Base-by-base conservation (phyloP, 2,113 vertebrate species). In the Coregonus clupeaformis region DNA sequence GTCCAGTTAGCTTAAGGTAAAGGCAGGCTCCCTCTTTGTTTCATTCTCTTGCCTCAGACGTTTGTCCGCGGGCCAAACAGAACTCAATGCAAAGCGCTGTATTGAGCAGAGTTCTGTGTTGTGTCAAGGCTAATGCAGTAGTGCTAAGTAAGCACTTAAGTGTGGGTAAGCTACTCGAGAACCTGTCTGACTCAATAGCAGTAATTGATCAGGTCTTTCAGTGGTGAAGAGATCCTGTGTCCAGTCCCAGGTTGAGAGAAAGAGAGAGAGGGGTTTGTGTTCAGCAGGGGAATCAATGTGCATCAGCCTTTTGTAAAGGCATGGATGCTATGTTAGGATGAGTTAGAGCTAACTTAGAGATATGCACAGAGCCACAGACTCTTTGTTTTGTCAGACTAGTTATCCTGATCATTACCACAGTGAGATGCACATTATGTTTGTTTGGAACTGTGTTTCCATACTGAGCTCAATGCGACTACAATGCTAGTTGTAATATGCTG, bases 151-250 rank as follows among this genome's bases (percentile, higher is more conserved):
- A 66, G 65, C 79, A 77, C 16, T 73, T 59, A 79, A n/a, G 24
- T 60, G 65, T 42, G 9, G 36, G 36, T 42, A 42, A 42, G 36
- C 9, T 42, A 42, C 36, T 42, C 36, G 9, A 42, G 36, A 42
- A 42, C 36, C 36, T 42, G 36, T 42, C 36, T 42, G 36, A 20
- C 12, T 82, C 30, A 71, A 57, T 85, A 74, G 42, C 72, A 72
- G 32, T 49, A 80, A 83, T 66, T 73, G 76, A 79, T 87, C 79
- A 69, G 36, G 29, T 65, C 9, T 42, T 42, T 42, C 36, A 1
- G 36, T 42, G 9, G 36, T 42, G 36, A 42, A 42, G 36, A 42
- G 36, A 12, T 42, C 36, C 36, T 65, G 36, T 42, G 60, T 42
- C 36, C 36, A 42, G 36, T 82, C 52, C 29, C 78, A 68, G 72